Evolutionary conservation across 2,888 invertebrate genomes (phyloP), one percentile per base, ranked within the genome.

Genomic region (Sisyra nigra): DNA sequence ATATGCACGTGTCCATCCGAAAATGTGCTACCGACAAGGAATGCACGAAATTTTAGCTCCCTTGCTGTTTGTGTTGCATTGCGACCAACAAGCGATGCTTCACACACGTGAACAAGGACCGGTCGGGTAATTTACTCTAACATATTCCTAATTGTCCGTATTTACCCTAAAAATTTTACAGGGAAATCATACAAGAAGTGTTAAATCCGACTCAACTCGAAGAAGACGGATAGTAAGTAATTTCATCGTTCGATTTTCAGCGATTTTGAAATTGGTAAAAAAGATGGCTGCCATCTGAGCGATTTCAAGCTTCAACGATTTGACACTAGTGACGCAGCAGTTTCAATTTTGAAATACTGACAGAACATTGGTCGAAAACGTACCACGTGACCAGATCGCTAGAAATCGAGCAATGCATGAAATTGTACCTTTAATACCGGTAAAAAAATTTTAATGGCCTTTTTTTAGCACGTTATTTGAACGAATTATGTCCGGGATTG

Each of bases 21-120:
- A 69, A 47, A 69, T 85, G 52, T 77, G 78, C 40, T 87, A 88
- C 57, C 69, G 81, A 34, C 87, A 87, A 68, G 87, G 88, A 15
- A 88, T 88, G 87, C 88, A 88, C 61, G 88, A 88, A 60, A 72
- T 88, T 40, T 61, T 88, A 41, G 88, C 86, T 1, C 86, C 86
- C 0, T 60, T 87, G 40, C 65, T 88, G 19, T 82, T 80, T 56
- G 82, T 87, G 9, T 63, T 86, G 15, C 76, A 80, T 53, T 71
- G 74, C 48, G 88, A 88, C 58, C 78, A 84, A 49, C 75, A 77
- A 55, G 71, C 76, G 3, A 67, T 74, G 51, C 60, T 72, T 40
- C 76, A 78, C 55, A 71, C 72, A 40, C 63, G 60, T 43, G 77
- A 78, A 54, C 64, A 63, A 11, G 56, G 61, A 11, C 50, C 53